phyloP scores from a whole-genome alignment of 2,888 invertebrate species.

The Sepiola atlantica region DNA sequence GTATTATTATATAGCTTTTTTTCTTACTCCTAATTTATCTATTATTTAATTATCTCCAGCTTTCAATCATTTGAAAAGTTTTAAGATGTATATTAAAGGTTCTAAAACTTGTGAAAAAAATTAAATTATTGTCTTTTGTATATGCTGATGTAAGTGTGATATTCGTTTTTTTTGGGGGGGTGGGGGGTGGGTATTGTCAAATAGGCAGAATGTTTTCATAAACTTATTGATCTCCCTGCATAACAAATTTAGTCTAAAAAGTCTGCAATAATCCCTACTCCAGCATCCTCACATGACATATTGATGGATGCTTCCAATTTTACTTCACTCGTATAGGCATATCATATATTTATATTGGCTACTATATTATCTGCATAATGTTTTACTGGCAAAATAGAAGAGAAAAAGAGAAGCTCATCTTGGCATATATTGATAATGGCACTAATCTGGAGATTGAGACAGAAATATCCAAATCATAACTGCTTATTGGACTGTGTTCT shows the following conservation, averaged over 20 bases:
- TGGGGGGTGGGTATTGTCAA: not conserved
- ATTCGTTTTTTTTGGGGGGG: not conserved
- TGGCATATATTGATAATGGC: not conserved
- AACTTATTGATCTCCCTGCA: not conserved
- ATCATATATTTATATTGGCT: not conserved
- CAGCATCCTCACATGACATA: not conserved
- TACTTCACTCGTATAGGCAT: not conserved
- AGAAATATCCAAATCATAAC: not conserved
- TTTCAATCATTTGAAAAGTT: not conserved
- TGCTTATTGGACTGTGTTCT: not conserved
- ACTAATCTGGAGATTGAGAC: not conserved
- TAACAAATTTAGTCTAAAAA: not conserved
- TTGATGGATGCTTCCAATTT: slow-evolving; percentile 32
- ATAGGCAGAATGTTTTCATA: not conserved
- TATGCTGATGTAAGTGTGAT: not conserved
- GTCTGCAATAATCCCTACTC: not conserved
- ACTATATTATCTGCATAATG: not conserved
- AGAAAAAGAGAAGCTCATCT: not conserved
- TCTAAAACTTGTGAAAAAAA: too few relatives aligned
- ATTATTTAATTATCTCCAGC: not conserved
- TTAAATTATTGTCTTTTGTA: not conserved
- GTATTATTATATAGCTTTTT: not conserved
- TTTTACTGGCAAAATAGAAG: not conserved
- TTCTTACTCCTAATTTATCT: not conserved
- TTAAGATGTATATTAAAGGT: not conserved